phyloP scores from a whole-genome alignment of 1,140 invertebrate species.

The Limonius californicus region DNA sequence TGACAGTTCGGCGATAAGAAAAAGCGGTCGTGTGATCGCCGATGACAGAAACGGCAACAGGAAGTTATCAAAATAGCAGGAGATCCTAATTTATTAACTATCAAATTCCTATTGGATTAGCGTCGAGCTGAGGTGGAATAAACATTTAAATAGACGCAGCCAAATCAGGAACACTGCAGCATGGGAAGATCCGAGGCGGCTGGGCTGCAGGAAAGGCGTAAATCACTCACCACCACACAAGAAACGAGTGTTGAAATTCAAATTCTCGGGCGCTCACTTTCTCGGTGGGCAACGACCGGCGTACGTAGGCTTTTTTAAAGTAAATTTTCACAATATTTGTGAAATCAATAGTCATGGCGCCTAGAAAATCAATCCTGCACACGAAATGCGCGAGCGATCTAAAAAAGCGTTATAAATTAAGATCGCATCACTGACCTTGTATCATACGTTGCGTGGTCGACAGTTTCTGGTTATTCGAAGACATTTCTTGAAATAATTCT shows the following conservation, averaged over 20 bases:
- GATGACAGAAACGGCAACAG: background rate
- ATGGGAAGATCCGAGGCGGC: slow-evolving; percentile 13
- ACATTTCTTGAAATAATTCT: slow-evolving; percentile 47
- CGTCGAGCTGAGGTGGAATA: slow-evolving; percentile 24
- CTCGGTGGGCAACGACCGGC: background rate
- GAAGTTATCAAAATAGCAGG: background rate
- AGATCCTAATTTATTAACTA: slow-evolving; percentile 2
- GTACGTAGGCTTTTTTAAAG: slow-evolving; percentile 17
- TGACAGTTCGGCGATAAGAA: background rate
- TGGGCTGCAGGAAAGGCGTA: slow-evolving; percentile 21
- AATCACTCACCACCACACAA: slow-evolving; percentile 9
- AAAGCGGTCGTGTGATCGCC: background rate
- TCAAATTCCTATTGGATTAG: slow-evolving; percentile 1
- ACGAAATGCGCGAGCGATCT: slow-evolving; percentile 38
- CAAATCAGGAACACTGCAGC: slow-evolving; percentile 35
- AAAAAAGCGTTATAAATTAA: slow-evolving; percentile 10
- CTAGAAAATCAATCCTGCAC: slow-evolving; percentile 48
- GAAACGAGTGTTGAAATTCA: slow-evolving; percentile 2
- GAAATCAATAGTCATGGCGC: slow-evolving; percentile 51
- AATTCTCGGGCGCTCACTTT: background rate
- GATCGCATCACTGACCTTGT: slow-evolving; percentile 45
- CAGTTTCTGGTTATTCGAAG: slow-evolving; percentile 49
- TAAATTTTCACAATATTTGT: slow-evolving; percentile 33
- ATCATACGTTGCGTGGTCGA: slow-evolving; percentile 49
- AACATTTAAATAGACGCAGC: slow-evolving; percentile 39